Evolutionary conservation across 1,140 invertebrate genomes (phyloP).

Genomic region (Tetramorium alpestre): DNA sequence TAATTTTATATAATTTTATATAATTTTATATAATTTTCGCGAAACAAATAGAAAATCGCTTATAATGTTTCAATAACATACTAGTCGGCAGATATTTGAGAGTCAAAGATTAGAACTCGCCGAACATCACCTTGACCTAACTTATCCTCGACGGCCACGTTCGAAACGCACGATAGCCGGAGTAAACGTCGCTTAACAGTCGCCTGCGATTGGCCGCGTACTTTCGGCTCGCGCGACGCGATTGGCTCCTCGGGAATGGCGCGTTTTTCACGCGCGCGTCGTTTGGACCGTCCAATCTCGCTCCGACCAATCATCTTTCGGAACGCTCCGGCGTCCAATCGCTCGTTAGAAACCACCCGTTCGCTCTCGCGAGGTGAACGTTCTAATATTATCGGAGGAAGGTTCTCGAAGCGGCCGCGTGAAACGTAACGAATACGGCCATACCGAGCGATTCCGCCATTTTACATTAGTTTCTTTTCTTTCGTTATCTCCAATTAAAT

Average conservation of each 20-base stretch:
- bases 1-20: too few species aligned
- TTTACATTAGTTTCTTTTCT: constrained; percentile 3
- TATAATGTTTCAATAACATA: neutral
- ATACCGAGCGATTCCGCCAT: constrained; percentile 4
- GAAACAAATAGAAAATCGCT: neutral
- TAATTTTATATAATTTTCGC: neutral
- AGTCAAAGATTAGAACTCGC: neutral
- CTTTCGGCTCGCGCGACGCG: neutral
- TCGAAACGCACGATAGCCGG: neutral
- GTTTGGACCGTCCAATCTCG: neutral
- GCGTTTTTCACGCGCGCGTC: neutral
- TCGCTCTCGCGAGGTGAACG: constrained; percentile 24
- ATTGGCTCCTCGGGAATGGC: neutral
- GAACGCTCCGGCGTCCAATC: neutral
- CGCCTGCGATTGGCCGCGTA: neutral
- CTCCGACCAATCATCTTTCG: neutral
- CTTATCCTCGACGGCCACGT: neutral
- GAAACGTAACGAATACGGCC: constrained; percentile 4
- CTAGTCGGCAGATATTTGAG: neutral
- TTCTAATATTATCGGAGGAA: constrained; percentile 34
- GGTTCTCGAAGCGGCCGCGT: constrained; percentile 25
- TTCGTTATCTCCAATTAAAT: neutral
- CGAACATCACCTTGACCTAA: neutral
- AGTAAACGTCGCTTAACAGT: neutral
- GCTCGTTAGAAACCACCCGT: constrained; percentile 2